Base-by-base conservation (phyloP, 2,888 invertebrate species). In the Harpagoxenus sublaevis region DNA sequence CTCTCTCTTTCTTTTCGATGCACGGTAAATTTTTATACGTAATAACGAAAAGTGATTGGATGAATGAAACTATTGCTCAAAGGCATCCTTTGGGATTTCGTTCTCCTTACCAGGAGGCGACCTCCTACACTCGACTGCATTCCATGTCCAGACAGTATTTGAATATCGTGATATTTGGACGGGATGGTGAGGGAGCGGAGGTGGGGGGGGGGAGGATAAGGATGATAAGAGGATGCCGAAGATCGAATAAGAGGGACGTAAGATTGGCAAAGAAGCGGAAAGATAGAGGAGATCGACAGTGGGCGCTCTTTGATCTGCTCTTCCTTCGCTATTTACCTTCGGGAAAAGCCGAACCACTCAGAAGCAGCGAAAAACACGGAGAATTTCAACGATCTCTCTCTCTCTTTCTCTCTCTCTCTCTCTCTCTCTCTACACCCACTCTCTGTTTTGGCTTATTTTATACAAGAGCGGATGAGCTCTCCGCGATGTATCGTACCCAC, bases 111-210 rank as follows among this genome's bases (percentile, higher is more conserved):
- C 66, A 45, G 4, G 60, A 84, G 75, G 57, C 55, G 73, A 75
- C 60, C 75, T 35, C 51, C 71, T 45, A 79, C 81, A 70, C 82
- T 86, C 75, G 84, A 78, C 60, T 81, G 87, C 57, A 45, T 65
- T 70, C 70, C 73, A 51, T 81, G 84, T 85, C 86, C 86, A 86
- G 79, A 70, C 53, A 86, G 84, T 84, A 79, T 86, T 79, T 86
- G 87, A 87, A 88, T 90, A 88, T 88, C 84, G 85, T 83, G 85
- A 88, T 90, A 87, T 88, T 85, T 83, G 85, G 77, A 84, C 55
- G 63, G 39, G 55, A 79, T 28, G 53, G 71, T 53, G 12, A 53
- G 39, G 57, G 51, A 55, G 15, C 18, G 60, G 68, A 60, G 53
- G 4, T 10, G 75, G 23, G 51, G 23, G 75, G 39, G 60, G 12